These are phyloP conservation scores for Mythimna vitellina DNA, from an alignment of 2,888 invertebrate genomes.

Conservation along the genomic window DNA sequence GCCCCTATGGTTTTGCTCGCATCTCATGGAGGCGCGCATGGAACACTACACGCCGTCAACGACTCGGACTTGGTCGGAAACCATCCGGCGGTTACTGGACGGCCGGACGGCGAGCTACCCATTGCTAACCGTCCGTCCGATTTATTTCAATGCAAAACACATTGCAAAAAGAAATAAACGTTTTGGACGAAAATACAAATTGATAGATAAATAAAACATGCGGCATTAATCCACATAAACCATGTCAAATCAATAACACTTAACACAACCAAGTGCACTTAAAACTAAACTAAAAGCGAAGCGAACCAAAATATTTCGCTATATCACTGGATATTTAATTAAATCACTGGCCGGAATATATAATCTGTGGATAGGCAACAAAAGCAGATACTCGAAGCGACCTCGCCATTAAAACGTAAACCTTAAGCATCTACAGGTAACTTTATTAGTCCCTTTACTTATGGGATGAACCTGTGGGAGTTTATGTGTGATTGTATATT, in stretches of 20 bases:
- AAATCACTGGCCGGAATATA: constrained; percentile 50
- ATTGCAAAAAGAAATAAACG: too few species aligned
- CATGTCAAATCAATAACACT: neutral
- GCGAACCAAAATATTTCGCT: constrained; percentile 8
- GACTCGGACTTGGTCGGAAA: too few species aligned
- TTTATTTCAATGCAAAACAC: too few species aligned
- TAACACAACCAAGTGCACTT: neutral
- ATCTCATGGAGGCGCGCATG: too few species aligned
- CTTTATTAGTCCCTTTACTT: constrained; percentile 41
- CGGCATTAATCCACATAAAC: too few species aligned
- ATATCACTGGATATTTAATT: constrained; percentile 56
- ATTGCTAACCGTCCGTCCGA: too few species aligned
- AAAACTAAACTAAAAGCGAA: constrained; percentile 13
- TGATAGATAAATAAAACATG: too few species aligned
- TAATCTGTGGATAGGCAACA: constrained; percentile 47
- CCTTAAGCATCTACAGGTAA: constrained; percentile 50
- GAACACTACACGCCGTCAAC: too few species aligned
- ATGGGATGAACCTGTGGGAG: neutral
- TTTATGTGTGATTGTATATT: constrained; percentile 31
- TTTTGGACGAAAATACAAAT: too few species aligned
- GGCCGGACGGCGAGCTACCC: too few species aligned
- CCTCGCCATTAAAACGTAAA: constrained; percentile 52
- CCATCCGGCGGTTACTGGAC: too few species aligned
- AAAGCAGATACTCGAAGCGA: constrained; percentile 36
- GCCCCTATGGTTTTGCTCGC: too few species aligned